Evolutionary conservation across 1,140 invertebrate genomes (phyloP), one percentile per base, ranked within the genome.

Genomic region (Nautilus pompilius): DNA sequence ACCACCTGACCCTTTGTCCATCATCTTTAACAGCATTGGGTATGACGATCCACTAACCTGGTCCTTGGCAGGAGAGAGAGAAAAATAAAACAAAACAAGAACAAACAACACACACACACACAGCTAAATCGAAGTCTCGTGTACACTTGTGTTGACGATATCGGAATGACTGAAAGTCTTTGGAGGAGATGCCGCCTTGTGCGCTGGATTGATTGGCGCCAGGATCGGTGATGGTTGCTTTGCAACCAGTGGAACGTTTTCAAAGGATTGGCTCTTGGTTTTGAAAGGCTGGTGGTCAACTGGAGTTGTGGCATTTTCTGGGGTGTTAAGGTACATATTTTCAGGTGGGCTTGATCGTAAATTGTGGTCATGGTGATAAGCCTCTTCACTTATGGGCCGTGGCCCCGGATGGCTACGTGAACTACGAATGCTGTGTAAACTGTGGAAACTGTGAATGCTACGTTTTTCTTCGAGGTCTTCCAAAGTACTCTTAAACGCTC

Each of bases 401-500:
- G 79, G 79, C 79, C 89, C 88, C 69, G 89, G 89, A 82, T 92
- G 91, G 85, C 89, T 90, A 82, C 90, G 87, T 82, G 89, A 92
- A 84, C 89, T 92, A 87, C 92, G 89, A 79, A 93, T 90, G 88
- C 90, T 94, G 87, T 93, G 93, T 85, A 95, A 91, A 85, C 92
- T 94, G 87, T 94, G 92, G 87, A 93, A 91, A 90, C 93, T 95
- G 90, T 96, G 94, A 84, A 96, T 90, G 85, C 83, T 84, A 60
- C 95, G 96, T 81, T 94, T 91, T 87, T 99, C 97, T 87, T 98
- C 96, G 87, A 99, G 88, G 87, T 99, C 97, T 90, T 99, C 97
- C 88, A 99, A 88, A 82, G 93, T 98, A 80, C 95, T 98, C 88
- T 95, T 97, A 93, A 99, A 99, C 83, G 96, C 97, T 88, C 96